phyloP scores from a whole-genome alignment of 2,797 vertebrate genomes.

The Onychomys torridus region DNA sequence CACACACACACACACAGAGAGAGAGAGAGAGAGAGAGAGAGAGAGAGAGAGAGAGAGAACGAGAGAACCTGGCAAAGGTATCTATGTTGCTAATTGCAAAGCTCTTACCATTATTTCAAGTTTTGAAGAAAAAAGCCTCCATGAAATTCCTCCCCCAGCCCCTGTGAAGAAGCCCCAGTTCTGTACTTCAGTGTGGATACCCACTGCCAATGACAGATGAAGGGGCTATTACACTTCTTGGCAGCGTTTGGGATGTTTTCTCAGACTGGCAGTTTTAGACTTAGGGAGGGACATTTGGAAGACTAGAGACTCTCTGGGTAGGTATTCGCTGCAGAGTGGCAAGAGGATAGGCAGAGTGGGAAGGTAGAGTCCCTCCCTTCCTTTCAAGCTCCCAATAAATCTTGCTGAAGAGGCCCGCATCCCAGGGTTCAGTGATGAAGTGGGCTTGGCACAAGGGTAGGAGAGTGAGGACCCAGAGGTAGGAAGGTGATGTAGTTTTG shows the following conservation, averaged over 20 bases:
- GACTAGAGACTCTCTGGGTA: neutral
- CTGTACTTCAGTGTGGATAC: neutral
- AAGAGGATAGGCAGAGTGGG: neutral
- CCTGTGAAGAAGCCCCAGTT: neutral
- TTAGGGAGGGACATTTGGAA: neutral
- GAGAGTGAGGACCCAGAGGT: too few species aligned
- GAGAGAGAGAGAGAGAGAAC: neutral
- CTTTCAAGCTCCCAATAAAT: neutral
- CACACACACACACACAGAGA: neutral
- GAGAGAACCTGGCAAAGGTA: neutral
- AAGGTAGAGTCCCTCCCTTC: neutral
- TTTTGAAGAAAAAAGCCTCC: neutral
- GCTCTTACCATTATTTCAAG: conserved; percentile 38
- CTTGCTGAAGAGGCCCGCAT: neutral
- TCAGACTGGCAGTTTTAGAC: conserved; percentile 42
- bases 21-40: neutral
- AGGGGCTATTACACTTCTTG: neutral
- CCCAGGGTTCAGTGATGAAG: neutral
- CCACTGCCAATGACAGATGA: neutral
- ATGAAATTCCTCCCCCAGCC: neutral
- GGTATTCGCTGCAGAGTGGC: neutral
- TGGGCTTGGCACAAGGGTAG: neutral
- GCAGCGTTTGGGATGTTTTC: conserved; percentile 25
- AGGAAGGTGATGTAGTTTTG: neutral
- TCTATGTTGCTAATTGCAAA: conserved; percentile 27